Evolutionary conservation across 2,888 invertebrate genomes (phyloP), one percentile per base, ranked within the genome.

Genomic region (Drepanosiphum platanoidis): DNA sequence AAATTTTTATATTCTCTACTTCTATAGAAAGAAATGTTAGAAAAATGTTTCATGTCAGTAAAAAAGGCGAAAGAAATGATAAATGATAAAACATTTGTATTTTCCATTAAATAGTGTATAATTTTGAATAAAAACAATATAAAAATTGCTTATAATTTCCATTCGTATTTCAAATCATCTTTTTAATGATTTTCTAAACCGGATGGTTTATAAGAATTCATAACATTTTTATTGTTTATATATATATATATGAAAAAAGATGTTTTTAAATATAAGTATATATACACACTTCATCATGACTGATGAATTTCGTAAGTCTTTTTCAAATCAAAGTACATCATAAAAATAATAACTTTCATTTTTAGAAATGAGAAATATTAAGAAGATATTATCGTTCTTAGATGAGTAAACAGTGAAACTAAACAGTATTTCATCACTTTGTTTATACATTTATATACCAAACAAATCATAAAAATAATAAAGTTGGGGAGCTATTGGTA

Each of bases 1-100:
- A 79, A 32, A 79, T 79, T 78, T 64, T 18, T 78, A 66, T 78
- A 42, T 32, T 61, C 9, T 61, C 22, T n/a, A n/a, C n/a, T n/a
- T n/a, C n/a, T n/a, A 9, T 9, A 18, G 27, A 61, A 27, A 61
- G 22, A 22, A 61, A 61, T 27, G 27, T 27, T 22, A 61, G 13
- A n/a, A 9, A 9, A n/a, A n/a, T n/a, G 18, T 66, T 39, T 39
- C 8, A 58, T n/a, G 36, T 15, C 13, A 66, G n/a, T 30, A 64
- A 39, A 77, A 30, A 42, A 64, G 39, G 64, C 46, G 9, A 46
- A 79, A 79, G n/a, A 32, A 32, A 3, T 77, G 4, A 61, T 77
- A 36, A 61, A 77, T 66, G 9, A 30, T 27, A 27, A 61, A 18
- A 61, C 1, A 15, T 36, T 36, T 15, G 0, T 68, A 36, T 36